Base-by-base conservation (phyloP, 2,888 invertebrate species). In the Dioctria rufipes region DNA sequence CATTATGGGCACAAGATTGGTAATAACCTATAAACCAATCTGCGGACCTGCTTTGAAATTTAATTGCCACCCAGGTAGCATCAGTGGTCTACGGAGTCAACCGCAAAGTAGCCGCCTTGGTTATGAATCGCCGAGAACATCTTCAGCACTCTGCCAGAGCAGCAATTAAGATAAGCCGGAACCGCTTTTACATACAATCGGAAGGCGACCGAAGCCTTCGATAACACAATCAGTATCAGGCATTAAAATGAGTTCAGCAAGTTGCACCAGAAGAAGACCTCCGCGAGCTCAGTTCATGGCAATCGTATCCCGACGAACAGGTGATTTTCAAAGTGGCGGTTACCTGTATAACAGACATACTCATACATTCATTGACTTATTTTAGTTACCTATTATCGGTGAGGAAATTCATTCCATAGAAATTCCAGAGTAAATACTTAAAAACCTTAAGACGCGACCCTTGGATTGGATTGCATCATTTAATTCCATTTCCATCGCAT, bases 21-120 rank as follows among this genome's bases (percentile, higher is more conserved):
- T 42, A 42, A 37, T 11, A 51, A 54, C 40, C 78, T 66, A 78
- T 78, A 78, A 78, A 78, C 78, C 78, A 78, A 78, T 78, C 42
- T 78, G 39, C 65, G 54, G 54, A 42, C 25, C 63, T 25, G 37
- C 78, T 80, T 78, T 54, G 77, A 71, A 43, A 42, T 58, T 81
- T 81, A 73, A 81, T 81, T 81, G 81, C 81, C 81, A 81, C 81
- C 81, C 81, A 81, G 79, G 79, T 78, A 73, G 66, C 42, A 42
- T 51, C 40, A 58, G 75, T 46, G 25, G 71, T n/a, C 71, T 71
- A n/a, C 54, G 54, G 25, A 71, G 71, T 11, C 40, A 43, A 75
- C 61, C 11, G 63, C 63, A 77, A 77, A 77, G 77, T 46, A 46
- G 39, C 77, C 77, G 80, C 69, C 60, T 13, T 61, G 61, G 80